phyloP scores from a whole-genome alignment of 2,113 vertebrate genomes.

The Scalopus aquaticus region DNA sequence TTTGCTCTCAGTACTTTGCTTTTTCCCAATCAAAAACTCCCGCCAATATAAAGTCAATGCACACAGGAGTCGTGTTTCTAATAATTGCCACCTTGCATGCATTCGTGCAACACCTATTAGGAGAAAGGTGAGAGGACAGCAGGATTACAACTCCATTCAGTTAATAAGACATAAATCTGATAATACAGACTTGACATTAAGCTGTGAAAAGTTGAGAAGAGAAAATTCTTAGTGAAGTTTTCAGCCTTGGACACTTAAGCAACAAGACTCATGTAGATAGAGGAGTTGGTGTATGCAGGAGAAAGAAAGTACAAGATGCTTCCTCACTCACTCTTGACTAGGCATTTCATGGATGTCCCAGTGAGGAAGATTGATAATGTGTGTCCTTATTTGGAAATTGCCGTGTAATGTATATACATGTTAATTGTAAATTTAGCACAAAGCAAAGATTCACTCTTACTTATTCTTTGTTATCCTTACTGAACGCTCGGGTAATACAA shows the following conservation, averaged over 20 bases:
- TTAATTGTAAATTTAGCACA: background rate
- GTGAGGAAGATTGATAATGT: background rate
- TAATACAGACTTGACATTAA: background rate
- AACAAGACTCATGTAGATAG: background rate
- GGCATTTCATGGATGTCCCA: background rate
- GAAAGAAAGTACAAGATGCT: background rate
- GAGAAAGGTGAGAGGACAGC: background rate
- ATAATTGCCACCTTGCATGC: background rate
- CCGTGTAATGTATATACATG: background rate
- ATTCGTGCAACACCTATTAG: background rate
- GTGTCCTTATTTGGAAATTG: background rate
- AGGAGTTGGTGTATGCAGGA: background rate
- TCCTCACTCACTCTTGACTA: background rate
- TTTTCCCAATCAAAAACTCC: background rate
- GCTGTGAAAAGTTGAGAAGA: background rate
- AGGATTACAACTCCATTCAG: background rate
- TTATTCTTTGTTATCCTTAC: background rate
- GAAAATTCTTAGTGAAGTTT: background rate
- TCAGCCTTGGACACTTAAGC: background rate
- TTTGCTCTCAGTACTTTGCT: background rate
- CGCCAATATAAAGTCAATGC: background rate
- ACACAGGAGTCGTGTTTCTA: background rate
- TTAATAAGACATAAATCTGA: background rate
- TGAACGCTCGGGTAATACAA: background rate
- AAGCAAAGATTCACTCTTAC: background rate